These are phyloP conservation scores for Petromus typicus DNA, from an alignment of 2,113 vertebrate genomes.

Conservation along the genomic window DNA sequence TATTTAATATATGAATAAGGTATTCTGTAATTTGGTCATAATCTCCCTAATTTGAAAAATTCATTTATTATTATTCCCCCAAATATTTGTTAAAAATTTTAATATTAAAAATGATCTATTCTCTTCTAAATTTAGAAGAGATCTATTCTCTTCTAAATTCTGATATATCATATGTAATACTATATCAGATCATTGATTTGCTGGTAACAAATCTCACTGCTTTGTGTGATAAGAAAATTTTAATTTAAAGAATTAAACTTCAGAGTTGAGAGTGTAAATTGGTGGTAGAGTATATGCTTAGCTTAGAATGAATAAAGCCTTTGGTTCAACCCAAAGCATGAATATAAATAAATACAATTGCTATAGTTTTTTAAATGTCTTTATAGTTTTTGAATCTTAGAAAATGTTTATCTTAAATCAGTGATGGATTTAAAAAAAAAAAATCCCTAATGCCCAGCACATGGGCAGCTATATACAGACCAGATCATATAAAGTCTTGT, in stretches of 20 bases:
- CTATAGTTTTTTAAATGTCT: background rate
- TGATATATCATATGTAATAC: background rate
- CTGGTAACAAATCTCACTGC: background rate
- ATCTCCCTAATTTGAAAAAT: background rate
- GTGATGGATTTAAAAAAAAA: background rate
- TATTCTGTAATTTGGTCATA: background rate
- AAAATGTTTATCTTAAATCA: background rate
- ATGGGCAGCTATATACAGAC: background rate
- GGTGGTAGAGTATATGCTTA: background rate
- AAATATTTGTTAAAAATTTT: constrained; percentile 32
- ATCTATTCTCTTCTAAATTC: background rate
- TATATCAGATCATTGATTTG: background rate
- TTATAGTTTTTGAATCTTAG: background rate
- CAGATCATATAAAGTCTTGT: background rate
- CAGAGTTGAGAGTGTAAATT: background rate
- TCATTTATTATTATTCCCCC: constrained; percentile 4
- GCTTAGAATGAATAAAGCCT: background rate
- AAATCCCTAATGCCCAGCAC: background rate
- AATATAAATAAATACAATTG: background rate
- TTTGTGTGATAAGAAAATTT: background rate
- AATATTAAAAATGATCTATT: background rate
- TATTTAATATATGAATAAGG: background rate
- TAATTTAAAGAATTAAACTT: background rate
- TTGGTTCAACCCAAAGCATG: background rate
- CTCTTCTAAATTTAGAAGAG: constrained; percentile 16